Conservation (phyloP, 2,888 invertebrate species). For the Phytoseiulus persimilis region DNA sequence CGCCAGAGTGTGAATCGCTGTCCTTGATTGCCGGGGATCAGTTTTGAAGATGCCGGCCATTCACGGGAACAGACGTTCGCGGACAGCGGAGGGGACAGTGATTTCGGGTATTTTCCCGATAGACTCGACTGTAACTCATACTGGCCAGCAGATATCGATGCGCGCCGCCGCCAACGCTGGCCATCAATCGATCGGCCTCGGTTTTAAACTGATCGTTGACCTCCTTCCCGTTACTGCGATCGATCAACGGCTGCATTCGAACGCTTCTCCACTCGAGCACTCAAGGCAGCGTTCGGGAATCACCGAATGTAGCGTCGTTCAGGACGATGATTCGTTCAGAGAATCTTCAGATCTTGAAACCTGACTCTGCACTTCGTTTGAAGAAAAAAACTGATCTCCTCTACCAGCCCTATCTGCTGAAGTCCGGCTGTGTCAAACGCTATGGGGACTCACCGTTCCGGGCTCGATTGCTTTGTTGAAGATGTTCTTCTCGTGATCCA, state of each 20-base stretch:
- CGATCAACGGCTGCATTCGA: background rate
- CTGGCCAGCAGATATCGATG: too few relatives aligned
- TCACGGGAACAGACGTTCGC: too few relatives aligned
- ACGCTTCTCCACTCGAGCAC: background rate
- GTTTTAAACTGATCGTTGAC: background rate
- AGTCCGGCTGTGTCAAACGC: too few relatives aligned
- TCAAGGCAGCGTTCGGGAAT: background rate
- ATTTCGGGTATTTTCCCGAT: too few relatives aligned
- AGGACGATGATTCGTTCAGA: background rate
- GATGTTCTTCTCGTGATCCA: conserved; percentile 82
- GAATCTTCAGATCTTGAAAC: background rate
- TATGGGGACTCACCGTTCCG: background rate
- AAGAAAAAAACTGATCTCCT: background rate
- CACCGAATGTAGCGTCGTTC: background rate
- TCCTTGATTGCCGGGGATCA: too few relatives aligned
- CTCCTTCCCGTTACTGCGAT: background rate
- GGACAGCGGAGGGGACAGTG: too few relatives aligned
- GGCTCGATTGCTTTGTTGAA: conserved; percentile 53
- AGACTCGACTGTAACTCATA: too few relatives aligned
- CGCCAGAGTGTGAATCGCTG: background rate
- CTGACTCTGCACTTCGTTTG: background rate
- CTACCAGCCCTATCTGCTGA: background rate
- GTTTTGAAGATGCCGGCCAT: too few relatives aligned
- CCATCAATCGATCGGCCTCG: background rate
- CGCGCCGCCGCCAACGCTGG: background rate